Evolutionary conservation across 2,113 vertebrate species (phyloP).

Genomic region (Xyliphius kryptos): DNA sequence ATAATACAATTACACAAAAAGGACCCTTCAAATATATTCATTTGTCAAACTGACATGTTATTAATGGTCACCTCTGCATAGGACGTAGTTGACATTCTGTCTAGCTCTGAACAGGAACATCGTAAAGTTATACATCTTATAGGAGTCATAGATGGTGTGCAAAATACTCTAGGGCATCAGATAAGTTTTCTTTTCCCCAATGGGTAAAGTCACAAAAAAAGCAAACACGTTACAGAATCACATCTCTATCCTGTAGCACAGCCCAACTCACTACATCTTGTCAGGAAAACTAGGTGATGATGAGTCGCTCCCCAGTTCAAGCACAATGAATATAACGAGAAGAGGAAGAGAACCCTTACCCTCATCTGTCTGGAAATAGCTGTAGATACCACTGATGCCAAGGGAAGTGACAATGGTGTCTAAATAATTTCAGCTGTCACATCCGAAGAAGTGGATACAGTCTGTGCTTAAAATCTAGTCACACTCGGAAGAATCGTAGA

Average conservation of each 20-base stretch:
- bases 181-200: neutral
- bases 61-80: conserved; percentile 45
- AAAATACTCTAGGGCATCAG: no score
- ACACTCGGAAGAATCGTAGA: conserved; percentile 30
- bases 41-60: conserved; percentile 48
- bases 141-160: no score
- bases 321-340: conserved; percentile 21
- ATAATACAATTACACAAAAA: conserved; percentile 36
- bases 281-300: conserved; percentile 8
- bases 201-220: neutral
- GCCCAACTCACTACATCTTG: neutral
- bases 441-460: conserved; percentile 30
- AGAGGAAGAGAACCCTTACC: conserved; percentile 29
- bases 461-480: conserved; percentile 22
- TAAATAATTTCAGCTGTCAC: conserved; percentile 49
- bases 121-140: no score
- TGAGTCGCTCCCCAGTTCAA: conserved; percentile 8
- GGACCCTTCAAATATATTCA: conserved; percentile 33
- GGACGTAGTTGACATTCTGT: conserved; percentile 31
- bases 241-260: neutral
- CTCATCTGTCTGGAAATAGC: conserved; percentile 24
- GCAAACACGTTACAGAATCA: neutral
- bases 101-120: conserved; percentile 17
- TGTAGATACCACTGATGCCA: conserved; percentile 25
- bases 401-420: conserved; percentile 19